These are phyloP conservation scores for Sceloporus undulatus DNA, from an alignment of 2,113 vertebrate species.

Conservation along the genomic window DNA sequence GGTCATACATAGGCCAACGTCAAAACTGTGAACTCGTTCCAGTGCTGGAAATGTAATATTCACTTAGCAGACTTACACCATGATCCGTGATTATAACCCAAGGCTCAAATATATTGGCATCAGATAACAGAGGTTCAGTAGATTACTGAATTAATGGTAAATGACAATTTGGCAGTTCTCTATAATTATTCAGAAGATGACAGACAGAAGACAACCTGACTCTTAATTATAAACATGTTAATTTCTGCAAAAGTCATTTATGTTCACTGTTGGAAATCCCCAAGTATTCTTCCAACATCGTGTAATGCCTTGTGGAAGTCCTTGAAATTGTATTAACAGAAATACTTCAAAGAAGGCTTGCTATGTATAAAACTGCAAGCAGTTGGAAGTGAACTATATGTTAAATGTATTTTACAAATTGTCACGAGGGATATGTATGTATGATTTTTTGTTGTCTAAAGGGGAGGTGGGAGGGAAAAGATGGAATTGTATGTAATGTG, in stretches of 20 bases:
- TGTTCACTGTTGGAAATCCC: constrained; percentile 15
- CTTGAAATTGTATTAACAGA: neutral
- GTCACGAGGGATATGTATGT: too few relatives aligned
- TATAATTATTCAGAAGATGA: constrained; percentile 10
- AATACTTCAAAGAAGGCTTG: neutral
- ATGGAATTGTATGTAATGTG: too few relatives aligned
- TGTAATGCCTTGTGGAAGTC: neutral
- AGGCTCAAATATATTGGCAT: neutral
- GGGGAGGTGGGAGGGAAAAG: too few relatives aligned
- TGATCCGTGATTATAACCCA: neutral
- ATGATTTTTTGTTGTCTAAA: too few relatives aligned
- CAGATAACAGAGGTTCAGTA: neutral
- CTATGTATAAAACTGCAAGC: too few relatives aligned
- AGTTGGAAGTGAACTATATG: too few relatives aligned
- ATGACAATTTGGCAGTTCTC: neutral
- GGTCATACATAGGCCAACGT: neutral
- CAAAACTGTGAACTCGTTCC: neutral
- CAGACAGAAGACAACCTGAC: neutral
- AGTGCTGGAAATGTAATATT: neutral
- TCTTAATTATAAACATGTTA: constrained; percentile 11
- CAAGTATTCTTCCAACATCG: neutral
- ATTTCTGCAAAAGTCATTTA: constrained; percentile 3
- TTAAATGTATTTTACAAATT: too few relatives aligned
- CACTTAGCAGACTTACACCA: neutral
- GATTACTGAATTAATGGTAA: neutral